phyloP scores from a whole-genome alignment of 2,113 vertebrate genomes.

The Garra rufa region DNA sequence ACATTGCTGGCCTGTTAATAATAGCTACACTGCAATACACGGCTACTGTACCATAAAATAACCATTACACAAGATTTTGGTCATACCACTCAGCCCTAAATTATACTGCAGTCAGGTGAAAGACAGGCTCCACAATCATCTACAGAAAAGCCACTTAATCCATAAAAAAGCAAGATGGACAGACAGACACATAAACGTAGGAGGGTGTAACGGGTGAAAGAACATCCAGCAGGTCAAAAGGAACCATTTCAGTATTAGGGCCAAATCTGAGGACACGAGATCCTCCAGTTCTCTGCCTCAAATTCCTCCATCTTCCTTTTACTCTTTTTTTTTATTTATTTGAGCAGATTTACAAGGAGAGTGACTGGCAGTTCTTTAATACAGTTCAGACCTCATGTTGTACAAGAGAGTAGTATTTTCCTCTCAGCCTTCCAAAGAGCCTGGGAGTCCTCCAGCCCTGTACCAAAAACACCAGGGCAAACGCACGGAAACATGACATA shows the following conservation, averaged over 20 bases:
- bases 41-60: not conserved
- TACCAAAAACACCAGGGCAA: slow-evolving; percentile 30
- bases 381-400: slow-evolving; percentile 70
- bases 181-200: not conserved
- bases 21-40: not conserved
- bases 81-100: not conserved
- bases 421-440: slow-evolving; percentile 67
- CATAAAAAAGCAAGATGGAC: not conserved
- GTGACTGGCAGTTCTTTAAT: slow-evolving; percentile 68
- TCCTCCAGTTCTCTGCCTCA: not conserved
- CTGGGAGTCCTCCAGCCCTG: slow-evolving; percentile 55
- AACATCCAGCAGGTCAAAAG: slow-evolving; percentile 4
- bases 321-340: not conserved
- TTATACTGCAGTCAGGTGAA: not conserved
- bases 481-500: not conserved
- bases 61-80: not conserved
- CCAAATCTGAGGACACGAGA: slow-evolving; percentile 12
- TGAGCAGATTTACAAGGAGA: slow-evolving; percentile 65
- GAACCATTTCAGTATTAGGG: not conserved
- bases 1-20: not conserved
- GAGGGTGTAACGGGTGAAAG: not conserved
- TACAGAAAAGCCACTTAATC: not conserved
- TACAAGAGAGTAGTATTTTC: slow-evolving; percentile 70
- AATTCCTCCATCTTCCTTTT: slow-evolving; percentile 4
- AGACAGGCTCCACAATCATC: not conserved